Conservation (phyloP, 2,888 invertebrate genomes). For the Drosophila melanosoma region DNA sequence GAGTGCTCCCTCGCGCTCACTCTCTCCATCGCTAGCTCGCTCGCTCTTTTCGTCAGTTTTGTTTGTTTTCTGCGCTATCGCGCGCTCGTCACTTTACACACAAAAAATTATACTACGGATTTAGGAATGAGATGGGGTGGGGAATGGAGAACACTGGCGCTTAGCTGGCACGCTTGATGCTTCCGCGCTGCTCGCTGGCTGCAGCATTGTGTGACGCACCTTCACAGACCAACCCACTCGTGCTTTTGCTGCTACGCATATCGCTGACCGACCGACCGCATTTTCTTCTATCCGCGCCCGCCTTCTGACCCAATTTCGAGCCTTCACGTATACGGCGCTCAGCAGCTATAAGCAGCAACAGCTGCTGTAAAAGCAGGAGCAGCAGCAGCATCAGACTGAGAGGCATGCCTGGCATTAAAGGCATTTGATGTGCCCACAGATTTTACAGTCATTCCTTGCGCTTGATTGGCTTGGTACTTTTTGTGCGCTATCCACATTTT, state of each 20-base stretch:
- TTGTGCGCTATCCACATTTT: conserved; percentile 41
- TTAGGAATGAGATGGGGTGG: not conserved
- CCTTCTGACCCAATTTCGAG: conserved; percentile 71
- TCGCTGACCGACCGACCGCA: conserved; percentile 14
- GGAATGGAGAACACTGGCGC: not conserved
- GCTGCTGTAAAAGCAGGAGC: not conserved
- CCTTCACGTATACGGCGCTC: conserved; percentile 71
- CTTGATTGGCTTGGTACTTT: conserved; percentile 68
- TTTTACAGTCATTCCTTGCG: conserved; percentile 72
- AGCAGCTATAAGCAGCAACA: conserved; percentile 37
- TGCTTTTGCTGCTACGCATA: conserved; percentile 27
- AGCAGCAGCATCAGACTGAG: conserved; percentile 13
- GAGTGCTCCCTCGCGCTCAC: conserved; percentile 7
- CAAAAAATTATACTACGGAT: conserved; percentile 53
- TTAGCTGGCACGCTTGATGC: not conserved
- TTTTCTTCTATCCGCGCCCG: conserved; percentile 31
- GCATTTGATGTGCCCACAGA: conserved; percentile 71
- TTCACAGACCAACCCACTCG: conserved; percentile 1
- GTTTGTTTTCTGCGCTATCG: conserved; percentile 37
- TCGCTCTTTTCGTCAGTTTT: conserved; percentile 30
- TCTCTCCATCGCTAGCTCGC: conserved; percentile 15
- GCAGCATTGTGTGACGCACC: not conserved
- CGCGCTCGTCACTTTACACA: conserved; percentile 40
- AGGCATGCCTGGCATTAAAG: conserved; percentile 63
- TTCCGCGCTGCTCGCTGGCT: not conserved